A percentile compares a stretch with the other conserved stretches of the same genome.
phyloP scores from a whole-genome alignment of 2,797 vertebrate genomes.

The Pangasius macronema region DNA sequence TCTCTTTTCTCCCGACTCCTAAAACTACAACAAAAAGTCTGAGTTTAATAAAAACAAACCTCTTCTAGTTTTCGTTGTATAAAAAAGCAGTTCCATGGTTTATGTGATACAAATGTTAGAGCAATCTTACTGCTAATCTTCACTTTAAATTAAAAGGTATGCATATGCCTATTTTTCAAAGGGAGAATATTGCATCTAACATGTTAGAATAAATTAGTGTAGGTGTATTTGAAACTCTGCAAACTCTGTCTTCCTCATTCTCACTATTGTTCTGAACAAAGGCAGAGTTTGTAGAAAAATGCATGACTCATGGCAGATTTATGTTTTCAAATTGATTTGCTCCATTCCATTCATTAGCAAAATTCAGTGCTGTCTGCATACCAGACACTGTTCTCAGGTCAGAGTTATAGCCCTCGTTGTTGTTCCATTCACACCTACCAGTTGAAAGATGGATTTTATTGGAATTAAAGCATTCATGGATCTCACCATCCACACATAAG shows the following conservation, averaged over 20 bases:
- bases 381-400: slow-evolving; percentile 24
- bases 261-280: not conserved
- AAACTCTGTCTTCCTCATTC: not conserved
- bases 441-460: slow-evolving; percentile 46
- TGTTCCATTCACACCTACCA: slow-evolving; percentile 36
- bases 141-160: not conserved
- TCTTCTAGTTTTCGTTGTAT: not conserved
- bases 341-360: not conserved
- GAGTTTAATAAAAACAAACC: not conserved
- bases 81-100: not conserved
- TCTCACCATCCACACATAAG: slow-evolving; percentile 16
- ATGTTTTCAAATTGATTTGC: not conserved
- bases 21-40: not conserved
- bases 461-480: not conserved
- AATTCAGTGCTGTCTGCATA: not conserved
- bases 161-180: not conserved
- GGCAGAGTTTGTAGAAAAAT: not conserved
- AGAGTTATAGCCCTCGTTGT: slow-evolving; percentile 19
- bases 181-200: not conserved
- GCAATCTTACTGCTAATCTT: not conserved
- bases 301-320: not conserved
- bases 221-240: not conserved
- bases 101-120: no score
- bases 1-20: not conserved
- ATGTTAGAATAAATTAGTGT: not conserved